Base-by-base conservation (phyloP, 1,140 invertebrate species). In the Mamestra configurata region DNA sequence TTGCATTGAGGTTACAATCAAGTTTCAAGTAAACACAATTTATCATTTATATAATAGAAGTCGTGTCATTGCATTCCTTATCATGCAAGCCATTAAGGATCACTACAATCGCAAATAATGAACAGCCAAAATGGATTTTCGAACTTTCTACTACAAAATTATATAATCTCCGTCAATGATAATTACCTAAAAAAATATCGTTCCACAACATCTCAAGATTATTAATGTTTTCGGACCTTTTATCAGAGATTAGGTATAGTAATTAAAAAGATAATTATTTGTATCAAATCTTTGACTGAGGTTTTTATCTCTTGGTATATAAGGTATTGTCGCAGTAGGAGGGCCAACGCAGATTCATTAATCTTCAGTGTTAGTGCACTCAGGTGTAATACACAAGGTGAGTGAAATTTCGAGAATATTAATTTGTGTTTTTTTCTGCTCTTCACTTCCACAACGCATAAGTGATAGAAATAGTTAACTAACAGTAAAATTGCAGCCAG, bases 261-360 rank as follows among this genome's bases (percentile, higher is more conserved):
- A 79, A 66, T 82, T 77, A 71, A 27, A 31, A 70, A 24, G 76
- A 82, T 82, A 80, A 84, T 20, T 43, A 43, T 6, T 73, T 51
- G 68, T 81, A 77, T 76, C 59, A 18, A n/a, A 61, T 64, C 46
- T 31, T 27, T 68, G 61, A 78, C 43, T 55, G 73, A 53, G 51
- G 61, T 81, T 79, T 70, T 73, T 80, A 83, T 83, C 81, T 35
- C 27, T 64, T 1, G 15, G 55, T 85, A 85, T 88, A 86, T 84
- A 86, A 53, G 85, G 70, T n/a, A 24, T 43, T 55, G 72, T 55
- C 81, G 49, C 53, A 15, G 70, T 76, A 49, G 81, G 81, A 79
- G 81, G 72, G 51, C 72, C 27, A 71, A 57, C 79, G 75, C 37
- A 73, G 18, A 76, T 51, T 57, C 11, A 10, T 10, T 8, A 11